phyloP scores from a whole-genome alignment of 1,140 invertebrate species.

The Drosophila rhopaloa region DNA sequence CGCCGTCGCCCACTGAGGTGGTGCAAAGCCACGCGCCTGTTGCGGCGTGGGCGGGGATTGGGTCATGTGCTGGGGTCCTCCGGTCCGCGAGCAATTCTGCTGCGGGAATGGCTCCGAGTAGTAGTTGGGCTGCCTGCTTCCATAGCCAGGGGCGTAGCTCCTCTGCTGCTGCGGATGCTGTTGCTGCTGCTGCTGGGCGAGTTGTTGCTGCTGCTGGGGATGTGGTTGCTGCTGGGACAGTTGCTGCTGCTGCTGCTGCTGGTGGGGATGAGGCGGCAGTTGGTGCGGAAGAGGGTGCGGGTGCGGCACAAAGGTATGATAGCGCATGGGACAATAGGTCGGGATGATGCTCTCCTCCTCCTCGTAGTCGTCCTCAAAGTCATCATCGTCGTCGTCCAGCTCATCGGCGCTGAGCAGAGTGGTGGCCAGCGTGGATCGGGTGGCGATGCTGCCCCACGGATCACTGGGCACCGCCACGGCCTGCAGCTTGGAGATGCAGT shows the following conservation, averaged over 20 bases:
- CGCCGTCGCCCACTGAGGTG: conserved; percentile 69
- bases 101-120: conserved; percentile 84
- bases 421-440: conserved; percentile 85
- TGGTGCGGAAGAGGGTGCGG: conserved; percentile 51
- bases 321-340: conserved; percentile 80
- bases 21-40: conserved; percentile 62
- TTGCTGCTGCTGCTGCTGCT: conserved; percentile 62
- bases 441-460: conserved; percentile 85
- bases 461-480: conserved; percentile 86
- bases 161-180: conserved; percentile 46
- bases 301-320: conserved; percentile 69
- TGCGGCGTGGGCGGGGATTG: conserved; percentile 24
- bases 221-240: conserved; percentile 38
- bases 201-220: conserved; percentile 46
- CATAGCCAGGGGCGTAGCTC: conserved; percentile 68
- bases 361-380: conserved; percentile 86
- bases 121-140: conserved; percentile 75
- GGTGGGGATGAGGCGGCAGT: conserved; percentile 55
- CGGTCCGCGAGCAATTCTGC: conserved; percentile 84
- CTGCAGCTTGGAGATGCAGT: conserved; percentile 84
- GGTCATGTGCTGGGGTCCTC: conserved; percentile 73
- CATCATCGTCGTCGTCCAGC: conserved; percentile 85
- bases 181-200: conserved; percentile 15
- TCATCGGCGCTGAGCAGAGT: conserved; percentile 85
- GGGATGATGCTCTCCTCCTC: conserved; percentile 85